Base-by-base conservation (phyloP, 1,140 invertebrate genomes). In the Pantala flavescens region DNA sequence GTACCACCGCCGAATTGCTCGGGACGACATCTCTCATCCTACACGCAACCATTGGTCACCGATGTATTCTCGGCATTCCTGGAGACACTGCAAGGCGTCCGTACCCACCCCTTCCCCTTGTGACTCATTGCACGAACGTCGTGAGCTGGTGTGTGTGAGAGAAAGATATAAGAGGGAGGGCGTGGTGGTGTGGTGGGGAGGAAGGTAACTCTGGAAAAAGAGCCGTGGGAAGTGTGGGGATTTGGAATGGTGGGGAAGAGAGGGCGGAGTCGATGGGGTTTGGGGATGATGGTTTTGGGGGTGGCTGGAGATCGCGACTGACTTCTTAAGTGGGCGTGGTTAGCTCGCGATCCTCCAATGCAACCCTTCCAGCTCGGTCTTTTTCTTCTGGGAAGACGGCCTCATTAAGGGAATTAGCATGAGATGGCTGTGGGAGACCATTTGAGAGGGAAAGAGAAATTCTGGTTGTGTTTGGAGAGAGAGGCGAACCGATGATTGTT, bases 111-210 rank as follows among this genome's bases (percentile, higher is more conserved):
- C 49, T 63, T 63, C 49, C 49, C 49, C 49, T 19, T 63, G 49
- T 63, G 49, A 63, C 49, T 63, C 49, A 63, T 63, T 63, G 49
- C 49, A 63, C 49, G 49, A 63, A 19, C 49, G n/a, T 63, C 49
- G 49, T 63, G 49, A 63, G 49, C 49, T 21, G 14, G 49, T 63
- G 49, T 63, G 49, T 63, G 49, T 21, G 49, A 63, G 49, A 63
- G 49, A 63, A 21, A 63, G 49, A 36, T 36, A 36, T 36, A 36
- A 63, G 49, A 63, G 49, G 49, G 49, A 63, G 49, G 49, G 49
- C 16, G n/a, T 63, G 49, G 49, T 19, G 49, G 49, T 3, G n/a
- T 7, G 49, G 49, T 1, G 49, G 49, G 3, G 49, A 21, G 3
- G 49, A 63, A 63, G n/a, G 49, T 5, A 63, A 63, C 16, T 7